phyloP scores from a whole-genome alignment of 2,113 vertebrate species.

The Eublepharis macularius region DNA sequence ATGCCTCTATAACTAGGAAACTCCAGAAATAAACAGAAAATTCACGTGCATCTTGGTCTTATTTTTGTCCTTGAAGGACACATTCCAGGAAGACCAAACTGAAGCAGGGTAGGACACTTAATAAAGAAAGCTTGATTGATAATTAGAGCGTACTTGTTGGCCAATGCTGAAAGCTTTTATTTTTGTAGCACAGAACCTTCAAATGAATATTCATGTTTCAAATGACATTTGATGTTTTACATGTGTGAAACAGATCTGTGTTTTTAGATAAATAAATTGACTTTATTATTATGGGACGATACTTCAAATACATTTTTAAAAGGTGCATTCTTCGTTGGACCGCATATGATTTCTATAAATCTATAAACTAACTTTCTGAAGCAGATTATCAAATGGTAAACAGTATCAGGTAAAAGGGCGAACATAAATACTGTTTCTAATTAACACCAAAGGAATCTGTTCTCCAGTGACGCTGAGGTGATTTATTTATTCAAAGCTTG shows the following conservation, averaged over 20 bases:
- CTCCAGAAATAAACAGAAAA: slow-evolving; percentile 57
- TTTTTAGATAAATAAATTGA: slow-evolving; percentile 52
- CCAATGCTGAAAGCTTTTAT: slow-evolving; percentile 33
- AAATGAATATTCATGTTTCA: slow-evolving; percentile 58
- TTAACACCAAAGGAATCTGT: slow-evolving; percentile 31
- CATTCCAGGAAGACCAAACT: slow-evolving; percentile 59
- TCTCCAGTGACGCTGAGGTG: neutral
- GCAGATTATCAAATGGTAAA: slow-evolving; percentile 47
- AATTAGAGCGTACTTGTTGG: slow-evolving; percentile 55
- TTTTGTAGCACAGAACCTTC: slow-evolving; percentile 64
- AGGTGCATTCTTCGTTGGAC: slow-evolving; percentile 24
- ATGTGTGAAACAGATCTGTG: slow-evolving; percentile 39
- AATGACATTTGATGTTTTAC: slow-evolving; percentile 55
- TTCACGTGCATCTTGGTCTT: slow-evolving; percentile 59
- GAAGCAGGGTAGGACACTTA: slow-evolving; percentile 56
- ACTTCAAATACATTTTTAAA: slow-evolving; percentile 56
- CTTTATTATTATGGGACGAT: slow-evolving; percentile 61
- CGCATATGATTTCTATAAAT: slow-evolving; percentile 23
- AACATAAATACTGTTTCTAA: slow-evolving; percentile 32
- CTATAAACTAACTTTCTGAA: slow-evolving; percentile 41
- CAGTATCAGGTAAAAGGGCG: slow-evolving; percentile 17
- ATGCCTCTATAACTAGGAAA: slow-evolving; percentile 57
- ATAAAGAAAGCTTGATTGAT: slow-evolving; percentile 66
- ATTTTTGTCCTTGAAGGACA: slow-evolving; percentile 49
- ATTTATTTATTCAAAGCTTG: slow-evolving; percentile 37